Percentiles rank a stretch among this genome's conserved stretches.
Conservation (phyloP, 2,113 vertebrate species). For the Pangasianodon gigas region DNA sequence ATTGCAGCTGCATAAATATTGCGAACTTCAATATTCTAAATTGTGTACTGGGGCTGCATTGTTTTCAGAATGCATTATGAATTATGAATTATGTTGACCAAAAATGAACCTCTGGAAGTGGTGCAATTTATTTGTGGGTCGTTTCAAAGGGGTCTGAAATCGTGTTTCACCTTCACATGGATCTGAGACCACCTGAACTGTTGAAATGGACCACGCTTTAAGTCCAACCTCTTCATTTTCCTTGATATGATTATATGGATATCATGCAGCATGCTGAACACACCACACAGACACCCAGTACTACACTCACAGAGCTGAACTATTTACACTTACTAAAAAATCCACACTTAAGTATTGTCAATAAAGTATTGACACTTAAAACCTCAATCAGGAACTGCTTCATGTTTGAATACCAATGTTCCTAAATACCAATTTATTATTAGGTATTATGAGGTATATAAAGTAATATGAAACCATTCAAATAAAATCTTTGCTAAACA, state of each 20-base stretch:
- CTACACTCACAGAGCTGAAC: neutral
- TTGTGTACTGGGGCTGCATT: neutral
- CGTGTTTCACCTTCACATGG: neutral
- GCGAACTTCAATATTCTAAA: neutral
- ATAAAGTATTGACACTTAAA: neutral
- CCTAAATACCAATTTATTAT: neutral
- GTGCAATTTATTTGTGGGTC: neutral
- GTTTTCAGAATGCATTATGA: neutral
- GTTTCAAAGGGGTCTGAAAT: neutral
- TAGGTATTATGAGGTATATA: neutral
- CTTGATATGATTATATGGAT: neutral
- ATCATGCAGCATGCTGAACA: conserved; percentile 47
- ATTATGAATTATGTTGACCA: neutral
- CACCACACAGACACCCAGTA: conserved; percentile 12
- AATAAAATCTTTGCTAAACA: neutral
- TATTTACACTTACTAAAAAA: neutral
- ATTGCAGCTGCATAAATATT: neutral
- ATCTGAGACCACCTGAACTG: neutral
- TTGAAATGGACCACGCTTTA: neutral
- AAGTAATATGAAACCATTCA: neutral
- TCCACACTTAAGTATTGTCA: neutral
- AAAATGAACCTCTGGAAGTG: neutral
- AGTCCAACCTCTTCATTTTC: neutral
- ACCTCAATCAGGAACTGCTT: neutral
- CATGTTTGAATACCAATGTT: neutral